These are phyloP conservation scores for Apocheima hispidaria DNA, from an alignment of 2,888 invertebrate genomes.

Conservation along the genomic window DNA sequence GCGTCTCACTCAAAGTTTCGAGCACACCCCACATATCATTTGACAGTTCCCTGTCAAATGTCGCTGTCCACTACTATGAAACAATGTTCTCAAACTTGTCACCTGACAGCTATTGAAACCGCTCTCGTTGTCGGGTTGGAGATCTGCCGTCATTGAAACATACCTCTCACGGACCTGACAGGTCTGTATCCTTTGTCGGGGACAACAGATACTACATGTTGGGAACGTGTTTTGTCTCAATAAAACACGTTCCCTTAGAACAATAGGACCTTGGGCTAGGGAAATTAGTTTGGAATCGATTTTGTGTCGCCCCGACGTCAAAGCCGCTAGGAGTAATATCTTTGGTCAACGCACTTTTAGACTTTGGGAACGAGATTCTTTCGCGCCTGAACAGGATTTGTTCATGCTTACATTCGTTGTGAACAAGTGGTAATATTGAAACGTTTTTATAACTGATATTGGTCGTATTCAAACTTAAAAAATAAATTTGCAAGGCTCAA, in stretches of 20 bases:
- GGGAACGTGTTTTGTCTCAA: conserved; percentile 2
- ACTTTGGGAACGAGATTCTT: conserved; percentile 25
- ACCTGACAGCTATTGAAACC: conserved; percentile 19
- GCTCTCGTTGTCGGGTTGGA: conserved; percentile 10
- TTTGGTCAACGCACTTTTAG: conserved; percentile 9
- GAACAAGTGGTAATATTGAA: background rate
- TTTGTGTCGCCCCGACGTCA: conserved; percentile 23
- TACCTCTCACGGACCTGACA: conserved; percentile 10
- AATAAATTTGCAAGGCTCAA: too few species aligned
- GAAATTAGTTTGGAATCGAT: conserved; percentile 28
- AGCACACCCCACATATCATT: background rate
- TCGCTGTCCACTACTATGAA: conserved; percentile 1
- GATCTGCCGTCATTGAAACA: conserved; percentile 9
- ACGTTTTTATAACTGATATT: too few species aligned
- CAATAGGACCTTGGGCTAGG: conserved; percentile 22
- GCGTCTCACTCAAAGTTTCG: background rate
- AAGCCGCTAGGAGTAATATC: too few species aligned
- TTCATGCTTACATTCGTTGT: conserved; percentile 1
- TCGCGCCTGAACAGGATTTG: conserved; percentile 18
- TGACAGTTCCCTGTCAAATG: conserved; percentile 4
- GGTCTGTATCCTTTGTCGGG: conserved; percentile 14
- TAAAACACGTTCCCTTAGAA: conserved; percentile 20
- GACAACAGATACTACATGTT: too few species aligned
- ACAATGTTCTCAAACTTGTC: conserved; percentile 7
- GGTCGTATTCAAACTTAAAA: too few species aligned